Conservation (phyloP, 2,888 invertebrate genomes). For the Cepaea hortensis region DNA sequence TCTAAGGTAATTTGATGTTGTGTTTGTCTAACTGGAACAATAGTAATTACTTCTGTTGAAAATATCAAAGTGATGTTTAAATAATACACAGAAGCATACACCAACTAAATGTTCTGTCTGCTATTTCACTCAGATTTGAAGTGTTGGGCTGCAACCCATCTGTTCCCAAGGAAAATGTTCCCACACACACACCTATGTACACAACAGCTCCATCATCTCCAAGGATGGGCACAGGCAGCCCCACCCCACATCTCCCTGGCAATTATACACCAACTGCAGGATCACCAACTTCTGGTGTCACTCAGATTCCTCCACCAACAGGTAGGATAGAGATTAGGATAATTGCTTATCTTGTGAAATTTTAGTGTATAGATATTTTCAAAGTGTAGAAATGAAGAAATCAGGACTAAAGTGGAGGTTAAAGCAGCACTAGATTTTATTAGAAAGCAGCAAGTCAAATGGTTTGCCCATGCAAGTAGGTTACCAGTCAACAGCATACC, state of each 20-base stretch:
- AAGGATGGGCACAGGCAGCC: not conserved
- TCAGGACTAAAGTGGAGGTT: too few relatives aligned
- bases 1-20: slow-evolving; percentile 37
- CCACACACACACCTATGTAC: slow-evolving; percentile 25
- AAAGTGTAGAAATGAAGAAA: too few relatives aligned
- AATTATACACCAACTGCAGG: slow-evolving; percentile 19
- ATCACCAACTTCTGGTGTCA: not conserved
- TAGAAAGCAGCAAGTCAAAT: too few relatives aligned
- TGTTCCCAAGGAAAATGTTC: not conserved
- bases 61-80: not conserved
- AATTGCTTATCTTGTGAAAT: too few relatives aligned
- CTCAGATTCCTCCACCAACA: slow-evolving; percentile 22
- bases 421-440: too few relatives aligned
- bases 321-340: not conserved
- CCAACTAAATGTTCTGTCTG: not conserved
- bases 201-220: slow-evolving; percentile 13
- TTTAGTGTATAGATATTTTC: too few relatives aligned
- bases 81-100: not conserved
- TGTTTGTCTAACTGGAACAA: not conserved
- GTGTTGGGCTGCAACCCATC: slow-evolving; percentile 49
- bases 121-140: slow-evolving; percentile 44
- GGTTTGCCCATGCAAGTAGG: too few relatives aligned
- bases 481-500: too few relatives aligned
- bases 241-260: not conserved
- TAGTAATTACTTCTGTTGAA: too few relatives aligned